Base-by-base conservation (phyloP, 2,888 invertebrate genomes). In the Epicampocera succincta region DNA sequence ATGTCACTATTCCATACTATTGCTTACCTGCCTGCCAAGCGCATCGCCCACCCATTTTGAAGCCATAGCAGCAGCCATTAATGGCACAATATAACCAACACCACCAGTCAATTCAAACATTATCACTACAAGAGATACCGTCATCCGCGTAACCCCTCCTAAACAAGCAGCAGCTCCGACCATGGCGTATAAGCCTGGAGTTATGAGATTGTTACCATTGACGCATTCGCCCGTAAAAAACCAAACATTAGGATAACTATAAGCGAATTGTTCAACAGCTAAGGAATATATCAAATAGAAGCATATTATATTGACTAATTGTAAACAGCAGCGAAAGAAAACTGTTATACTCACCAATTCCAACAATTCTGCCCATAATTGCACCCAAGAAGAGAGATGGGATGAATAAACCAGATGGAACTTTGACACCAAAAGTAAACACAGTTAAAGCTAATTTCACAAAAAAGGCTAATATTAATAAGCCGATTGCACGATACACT, bases 41-140 rank as follows among this genome's bases (percentile, higher is more conserved):
- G 98, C 98, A 92, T 99, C 99, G 17, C 98, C 99, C 19, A 99
- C 98, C 99, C 99, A 99, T 92, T 99, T 99, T 87, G 98, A 98
- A 8, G 99, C 99, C 99, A 99, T 99, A 0, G 98, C 98, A 0
- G 99, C 99, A 0, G 98, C 98, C 99, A 99, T 99, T 82, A 99
- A 92, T 0, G 99, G 99, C 80, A 99, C 99, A 87, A 99, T 99
- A 91, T 99, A 99, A 71, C 98, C 94, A 68, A 99, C 97, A 42
- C 98, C 99, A 71, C 99, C 99, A 0, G 99, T 99, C 90, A 99
- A 91, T 92, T 99, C 99, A 90, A 99, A 99, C 99, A 99, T 99
- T 86, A 99, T 99, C 85, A 99, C 99, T 86, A 99, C 99, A 86
- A 99, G 92, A 0, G 99, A 99, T 33, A 99, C 97, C n/a, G 98